phyloP scores from a whole-genome alignment of 1,140 invertebrate species.

The Episyrphus balteatus region DNA sequence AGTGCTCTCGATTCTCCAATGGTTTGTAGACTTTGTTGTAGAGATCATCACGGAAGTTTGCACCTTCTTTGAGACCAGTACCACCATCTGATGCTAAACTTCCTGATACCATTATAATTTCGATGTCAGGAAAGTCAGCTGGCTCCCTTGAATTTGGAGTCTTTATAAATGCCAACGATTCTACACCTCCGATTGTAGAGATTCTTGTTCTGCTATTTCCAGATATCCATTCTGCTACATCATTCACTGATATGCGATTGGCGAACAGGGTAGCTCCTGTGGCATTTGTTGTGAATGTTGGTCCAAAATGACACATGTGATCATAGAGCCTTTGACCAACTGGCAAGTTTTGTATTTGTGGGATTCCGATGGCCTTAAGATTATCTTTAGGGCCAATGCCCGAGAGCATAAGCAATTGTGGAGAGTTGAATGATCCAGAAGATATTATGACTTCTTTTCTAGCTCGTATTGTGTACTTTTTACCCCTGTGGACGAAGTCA shows the following conservation, averaged over 20 bases:
- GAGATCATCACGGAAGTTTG: constrained; percentile 44
- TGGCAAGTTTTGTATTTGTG: constrained; percentile 49
- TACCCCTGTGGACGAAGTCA: constrained; percentile 43
- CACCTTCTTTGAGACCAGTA: constrained; percentile 41
- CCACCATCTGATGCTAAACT: constrained; percentile 54
- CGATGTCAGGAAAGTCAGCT: constrained; percentile 48
- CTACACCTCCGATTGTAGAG: constrained; percentile 45
- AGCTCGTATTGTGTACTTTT: constrained; percentile 39
- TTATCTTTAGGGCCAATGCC: constrained; percentile 60
- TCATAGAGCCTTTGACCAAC: constrained; percentile 65
- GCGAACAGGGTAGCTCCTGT: constrained; percentile 26
- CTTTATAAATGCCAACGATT: constrained; percentile 53
- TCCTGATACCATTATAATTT: constrained; percentile 45
- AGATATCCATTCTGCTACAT: constrained; percentile 38
- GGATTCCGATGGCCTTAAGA: constrained; percentile 54
- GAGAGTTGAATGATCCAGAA: constrained; percentile 65
- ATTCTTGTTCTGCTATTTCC: constrained; percentile 40
- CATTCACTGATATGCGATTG: constrained; percentile 28
- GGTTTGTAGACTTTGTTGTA: constrained; percentile 46
- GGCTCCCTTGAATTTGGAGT: constrained; percentile 43
- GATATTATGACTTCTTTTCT: constrained; percentile 58
- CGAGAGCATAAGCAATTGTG: constrained; percentile 69
- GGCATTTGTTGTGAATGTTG: constrained; percentile 46
- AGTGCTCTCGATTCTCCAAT: constrained; percentile 47
- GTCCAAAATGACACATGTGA: constrained; percentile 55